Conservation (phyloP, 2,888 invertebrate species). For the Diaprepes abbreviatus region DNA sequence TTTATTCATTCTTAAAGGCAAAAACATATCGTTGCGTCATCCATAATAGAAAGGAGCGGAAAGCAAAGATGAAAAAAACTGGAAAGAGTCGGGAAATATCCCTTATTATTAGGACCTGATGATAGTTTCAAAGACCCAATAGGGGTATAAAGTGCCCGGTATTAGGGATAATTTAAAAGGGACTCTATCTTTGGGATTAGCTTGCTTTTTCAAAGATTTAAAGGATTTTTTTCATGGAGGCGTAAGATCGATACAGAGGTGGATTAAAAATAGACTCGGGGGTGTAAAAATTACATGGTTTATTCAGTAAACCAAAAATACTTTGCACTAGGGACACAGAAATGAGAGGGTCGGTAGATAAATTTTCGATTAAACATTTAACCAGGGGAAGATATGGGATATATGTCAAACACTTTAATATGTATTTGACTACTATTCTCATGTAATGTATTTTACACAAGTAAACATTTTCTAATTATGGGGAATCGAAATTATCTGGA, state of each 20-base stretch:
- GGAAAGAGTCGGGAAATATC: constrained; percentile 5
- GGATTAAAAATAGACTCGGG: background rate
- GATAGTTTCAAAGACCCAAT: constrained; percentile 21
- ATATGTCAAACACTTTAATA: no score
- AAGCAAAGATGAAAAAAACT: constrained; percentile 11
- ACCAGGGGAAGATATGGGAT: no score
- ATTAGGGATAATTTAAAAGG: constrained; percentile 11
- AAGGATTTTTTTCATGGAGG: constrained; percentile 6
- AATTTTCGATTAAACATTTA: no score
- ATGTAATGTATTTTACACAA: no score
- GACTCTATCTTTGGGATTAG: constrained; percentile 16
- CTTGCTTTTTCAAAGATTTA: constrained; percentile 21
- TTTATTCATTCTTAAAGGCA: constrained; percentile 10
- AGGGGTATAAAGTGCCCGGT: constrained; percentile 20
- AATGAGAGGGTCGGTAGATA: no score
- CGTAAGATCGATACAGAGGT: constrained; percentile 1
- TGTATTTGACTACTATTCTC: no score
- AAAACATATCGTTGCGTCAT: constrained; percentile 12
- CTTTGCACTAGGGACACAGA: no score
- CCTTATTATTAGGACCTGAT: constrained; percentile 23
- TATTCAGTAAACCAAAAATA: background rate
- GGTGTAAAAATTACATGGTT: background rate
- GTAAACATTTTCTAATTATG: no score
- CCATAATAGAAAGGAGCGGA: constrained; percentile 12
- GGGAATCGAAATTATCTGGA: no score